Evolutionary conservation across 2,113 vertebrate species (phyloP).

Genomic region (Calypte anna): DNA sequence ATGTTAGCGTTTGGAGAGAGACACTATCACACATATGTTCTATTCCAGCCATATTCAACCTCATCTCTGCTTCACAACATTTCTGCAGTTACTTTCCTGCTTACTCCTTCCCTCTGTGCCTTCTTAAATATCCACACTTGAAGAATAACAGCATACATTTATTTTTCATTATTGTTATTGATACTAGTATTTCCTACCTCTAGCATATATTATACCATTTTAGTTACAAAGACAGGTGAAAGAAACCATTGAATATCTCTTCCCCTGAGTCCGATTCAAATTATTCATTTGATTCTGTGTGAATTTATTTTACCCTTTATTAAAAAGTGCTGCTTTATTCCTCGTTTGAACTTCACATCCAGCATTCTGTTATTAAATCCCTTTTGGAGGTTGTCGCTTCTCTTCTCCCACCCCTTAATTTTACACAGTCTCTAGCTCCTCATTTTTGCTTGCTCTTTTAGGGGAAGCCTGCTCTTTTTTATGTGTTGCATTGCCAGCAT

Average conservation of each 20-base stretch:
- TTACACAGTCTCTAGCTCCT: background rate
- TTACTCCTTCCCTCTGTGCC: background rate
- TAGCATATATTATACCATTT: background rate
- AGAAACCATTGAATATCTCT: background rate
- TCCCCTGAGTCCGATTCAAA: background rate
- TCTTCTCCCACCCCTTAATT: background rate
- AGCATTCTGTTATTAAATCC: background rate
- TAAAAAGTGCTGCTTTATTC: background rate
- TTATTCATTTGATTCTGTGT: background rate
- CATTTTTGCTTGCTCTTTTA: background rate
- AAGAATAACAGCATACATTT: background rate
- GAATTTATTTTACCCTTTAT: background rate
- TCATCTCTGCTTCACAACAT: background rate
- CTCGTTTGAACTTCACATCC: background rate
- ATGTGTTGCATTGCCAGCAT: background rate
- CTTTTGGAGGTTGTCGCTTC: background rate
- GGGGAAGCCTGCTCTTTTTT: background rate
- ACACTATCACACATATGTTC: accelerated
- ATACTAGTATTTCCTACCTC: background rate
- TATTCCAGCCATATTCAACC: background rate
- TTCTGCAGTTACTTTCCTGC: background rate
- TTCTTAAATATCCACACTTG: background rate
- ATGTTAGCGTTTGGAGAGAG: background rate
- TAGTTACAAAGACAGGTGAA: background rate
- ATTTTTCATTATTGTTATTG: background rate